These are phyloP conservation scores for Copidosoma aretas DNA, from an alignment of 2,888 invertebrate genomes.

Conservation along the genomic window DNA sequence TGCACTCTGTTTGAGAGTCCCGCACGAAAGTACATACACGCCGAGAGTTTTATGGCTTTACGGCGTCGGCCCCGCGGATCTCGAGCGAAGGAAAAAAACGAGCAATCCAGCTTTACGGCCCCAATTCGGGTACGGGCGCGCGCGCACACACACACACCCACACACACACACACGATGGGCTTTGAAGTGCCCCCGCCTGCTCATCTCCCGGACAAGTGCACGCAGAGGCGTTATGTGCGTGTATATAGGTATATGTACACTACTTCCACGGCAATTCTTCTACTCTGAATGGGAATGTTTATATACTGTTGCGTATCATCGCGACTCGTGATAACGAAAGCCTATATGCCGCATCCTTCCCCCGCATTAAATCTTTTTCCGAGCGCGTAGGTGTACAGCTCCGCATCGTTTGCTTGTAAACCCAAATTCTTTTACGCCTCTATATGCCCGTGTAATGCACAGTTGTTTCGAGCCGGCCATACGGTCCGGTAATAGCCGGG, in stretches of 20 bases:
- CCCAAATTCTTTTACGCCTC: conserved; percentile 18
- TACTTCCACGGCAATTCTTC: no score
- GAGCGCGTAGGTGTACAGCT: neutral
- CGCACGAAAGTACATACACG: conserved; percentile 10
- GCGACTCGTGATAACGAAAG: neutral
- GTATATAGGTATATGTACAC: no score
- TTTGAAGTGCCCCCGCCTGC: conserved; percentile 39
- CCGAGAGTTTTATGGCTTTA: conserved; percentile 46
- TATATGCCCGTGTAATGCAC: conserved; percentile 7
- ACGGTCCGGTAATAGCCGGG: no score
- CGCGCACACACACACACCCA: no score
- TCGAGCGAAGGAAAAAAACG: conserved; percentile 32
- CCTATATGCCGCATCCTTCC: neutral
- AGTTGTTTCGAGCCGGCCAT: no score
- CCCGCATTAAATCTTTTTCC: neutral
- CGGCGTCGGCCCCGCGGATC: conserved; percentile 18
- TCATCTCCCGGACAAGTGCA: neutral
- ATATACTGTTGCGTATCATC: conserved; percentile 8
- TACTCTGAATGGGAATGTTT: no score
- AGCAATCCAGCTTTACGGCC: conserved; percentile 47
- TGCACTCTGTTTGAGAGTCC: neutral
- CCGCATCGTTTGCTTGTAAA: conserved; percentile 15
- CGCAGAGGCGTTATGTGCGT: no score
- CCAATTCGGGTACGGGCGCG: conserved; percentile 35
- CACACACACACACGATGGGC: conserved; percentile 12